These are phyloP conservation scores for Lysiphlebus fabarum DNA, from an alignment of 1,140 invertebrate species.

Conservation along the genomic window DNA sequence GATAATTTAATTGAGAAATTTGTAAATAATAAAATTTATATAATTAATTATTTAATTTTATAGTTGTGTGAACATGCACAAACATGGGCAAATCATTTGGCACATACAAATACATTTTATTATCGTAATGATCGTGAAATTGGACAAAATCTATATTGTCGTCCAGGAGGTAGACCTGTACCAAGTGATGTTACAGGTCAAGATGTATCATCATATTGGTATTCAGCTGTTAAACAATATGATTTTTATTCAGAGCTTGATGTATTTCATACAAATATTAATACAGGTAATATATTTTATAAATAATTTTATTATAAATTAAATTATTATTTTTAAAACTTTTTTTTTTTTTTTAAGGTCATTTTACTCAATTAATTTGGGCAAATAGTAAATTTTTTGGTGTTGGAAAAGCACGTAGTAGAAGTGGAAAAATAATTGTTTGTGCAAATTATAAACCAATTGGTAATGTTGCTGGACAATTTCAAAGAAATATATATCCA, in stretches of 20 bases:
- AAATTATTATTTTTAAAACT: no score
- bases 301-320: no score
- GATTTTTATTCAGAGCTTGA: constrained; percentile 71
- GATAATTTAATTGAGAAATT: no score
- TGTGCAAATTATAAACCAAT: constrained; percentile 78
- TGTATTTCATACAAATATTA: constrained; percentile 71
- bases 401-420: constrained; percentile 74
- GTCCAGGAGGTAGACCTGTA: constrained; percentile 60
- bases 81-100: constrained; percentile 81
- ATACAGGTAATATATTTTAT: constrained; percentile 72
- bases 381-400: constrained; percentile 73
- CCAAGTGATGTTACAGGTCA: constrained; percentile 70
- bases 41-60: constrained; percentile 29
- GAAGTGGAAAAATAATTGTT: constrained; percentile 73
- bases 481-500: constrained; percentile 73
- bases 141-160: constrained; percentile 74
- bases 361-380: constrained; percentile 92
- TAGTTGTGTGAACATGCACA: constrained; percentile 76
- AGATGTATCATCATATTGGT: constrained; percentile 84
- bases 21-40: no score
- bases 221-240: constrained; percentile 75
- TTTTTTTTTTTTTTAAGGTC: constrained; percentile 58
- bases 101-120: constrained; percentile 73
- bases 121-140: constrained; percentile 71
- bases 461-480: constrained; percentile 75